Evolutionary conservation across 1,140 invertebrate species (phyloP).

Genomic region (Lordiphosa mommai): DNA sequence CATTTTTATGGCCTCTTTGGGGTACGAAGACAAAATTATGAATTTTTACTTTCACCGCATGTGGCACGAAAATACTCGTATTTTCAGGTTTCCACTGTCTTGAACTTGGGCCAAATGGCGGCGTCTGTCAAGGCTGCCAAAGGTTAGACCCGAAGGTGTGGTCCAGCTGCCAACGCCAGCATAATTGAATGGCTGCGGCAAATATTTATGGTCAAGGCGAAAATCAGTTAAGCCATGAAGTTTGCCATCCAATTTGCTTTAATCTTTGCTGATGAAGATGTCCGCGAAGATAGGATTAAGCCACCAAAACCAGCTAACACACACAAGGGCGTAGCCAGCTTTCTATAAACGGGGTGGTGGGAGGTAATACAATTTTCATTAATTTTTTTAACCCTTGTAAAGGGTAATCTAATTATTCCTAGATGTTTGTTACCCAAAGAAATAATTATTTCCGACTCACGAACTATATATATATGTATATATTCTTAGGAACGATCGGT

Average conservation of each 20-base stretch:
- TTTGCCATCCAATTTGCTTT: constrained; percentile 47
- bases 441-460: no score
- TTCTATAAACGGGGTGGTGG: no score
- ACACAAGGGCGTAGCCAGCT: constrained; percentile 6
- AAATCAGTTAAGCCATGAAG: constrained; percentile 28
- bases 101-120: constrained; percentile 60
- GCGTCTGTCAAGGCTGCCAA: constrained; percentile 69
- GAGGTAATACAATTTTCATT: no score
- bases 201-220: constrained; percentile 35
- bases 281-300: constrained; percentile 50
- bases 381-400: no score
- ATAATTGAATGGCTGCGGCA: constrained; percentile 35
- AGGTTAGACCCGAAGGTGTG: constrained; percentile 60
- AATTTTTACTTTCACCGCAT: constrained; percentile 79
- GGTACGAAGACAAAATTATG: constrained; percentile 60
- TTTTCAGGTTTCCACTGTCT: constrained; percentile 36
- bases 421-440: no score
- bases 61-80: constrained; percentile 33
- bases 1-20: constrained; percentile 68
- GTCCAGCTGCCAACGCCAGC: constrained; percentile 23
- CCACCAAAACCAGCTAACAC: constrained; percentile 23
- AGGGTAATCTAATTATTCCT: no score
- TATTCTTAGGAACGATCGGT: no score
- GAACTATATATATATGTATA: no score
- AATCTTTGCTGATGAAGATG: constrained; percentile 67